Conservation (phyloP, 2,113 vertebrate species). For the Microcebus tavaratra region DNA sequence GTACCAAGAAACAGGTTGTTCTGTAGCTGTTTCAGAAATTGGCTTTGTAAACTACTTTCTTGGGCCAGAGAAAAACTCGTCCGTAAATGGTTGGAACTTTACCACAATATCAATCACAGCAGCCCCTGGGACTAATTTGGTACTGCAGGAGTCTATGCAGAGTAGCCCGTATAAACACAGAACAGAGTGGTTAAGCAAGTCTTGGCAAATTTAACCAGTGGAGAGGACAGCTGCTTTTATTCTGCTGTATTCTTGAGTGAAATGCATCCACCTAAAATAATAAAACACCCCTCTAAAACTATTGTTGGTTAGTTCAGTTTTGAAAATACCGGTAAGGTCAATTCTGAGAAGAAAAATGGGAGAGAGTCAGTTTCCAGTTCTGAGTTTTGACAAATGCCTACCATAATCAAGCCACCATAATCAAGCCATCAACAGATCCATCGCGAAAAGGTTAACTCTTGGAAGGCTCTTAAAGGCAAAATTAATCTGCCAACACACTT, state of each 20-base stretch:
- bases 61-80: background rate
- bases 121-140: background rate
- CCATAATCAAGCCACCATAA: too few relatives aligned
- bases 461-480: background rate
- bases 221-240: background rate
- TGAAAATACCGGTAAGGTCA: background rate
- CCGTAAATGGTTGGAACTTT: background rate
- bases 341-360: background rate
- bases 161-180: background rate
- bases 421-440: background rate
- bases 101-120: slow-evolving; percentile 29
- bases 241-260: background rate
- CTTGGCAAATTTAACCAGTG: background rate
- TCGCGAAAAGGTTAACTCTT: background rate
- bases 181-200: background rate
- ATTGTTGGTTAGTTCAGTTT: background rate
- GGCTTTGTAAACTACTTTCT: background rate
- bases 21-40: background rate
- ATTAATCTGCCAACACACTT: background rate
- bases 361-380: background rate
- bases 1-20: background rate
- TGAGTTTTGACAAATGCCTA: background rate
- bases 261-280: background rate
- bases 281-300: background rate
- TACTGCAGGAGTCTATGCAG: background rate